Percentiles rank a stretch among this genome's conserved stretches.
These are phyloP conservation scores for Cheirogaleus major DNA, from an alignment of 2,797 vertebrate species.

Conservation along the genomic window DNA sequence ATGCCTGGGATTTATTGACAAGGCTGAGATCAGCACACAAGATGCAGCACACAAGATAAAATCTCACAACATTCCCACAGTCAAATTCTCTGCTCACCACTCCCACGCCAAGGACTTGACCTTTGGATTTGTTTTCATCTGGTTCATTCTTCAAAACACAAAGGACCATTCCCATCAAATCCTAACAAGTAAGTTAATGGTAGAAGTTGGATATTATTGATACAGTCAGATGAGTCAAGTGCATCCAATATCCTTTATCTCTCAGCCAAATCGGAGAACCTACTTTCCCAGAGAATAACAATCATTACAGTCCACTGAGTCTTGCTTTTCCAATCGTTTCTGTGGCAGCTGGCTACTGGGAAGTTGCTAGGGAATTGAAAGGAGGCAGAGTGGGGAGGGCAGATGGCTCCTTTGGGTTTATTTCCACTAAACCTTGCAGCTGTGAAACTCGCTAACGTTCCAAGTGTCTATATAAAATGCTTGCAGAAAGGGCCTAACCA, in stretches of 20 bases:
- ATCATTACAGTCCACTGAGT: conserved; percentile 64
- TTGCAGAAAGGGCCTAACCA: neutral
- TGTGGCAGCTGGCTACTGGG: conserved; percentile 71
- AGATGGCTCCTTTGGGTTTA: conserved; percentile 69
- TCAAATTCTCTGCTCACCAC: neutral
- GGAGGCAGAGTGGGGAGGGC: conserved; percentile 48
- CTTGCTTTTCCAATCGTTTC: conserved; percentile 62
- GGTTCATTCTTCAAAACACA: conserved; percentile 24
- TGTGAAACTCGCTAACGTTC: conserved; percentile 52
- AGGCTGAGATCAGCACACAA: conserved; percentile 37
- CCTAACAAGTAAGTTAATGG: conserved; percentile 38
- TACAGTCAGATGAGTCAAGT: conserved; percentile 56
- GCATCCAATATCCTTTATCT: conserved; percentile 65
- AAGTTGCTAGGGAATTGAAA: conserved; percentile 64
- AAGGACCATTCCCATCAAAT: conserved; percentile 49
- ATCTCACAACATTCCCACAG: conserved; percentile 22
- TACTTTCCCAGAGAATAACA: conserved; percentile 55
- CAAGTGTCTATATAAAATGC: conserved; percentile 19
- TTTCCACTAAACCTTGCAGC: conserved; percentile 51
- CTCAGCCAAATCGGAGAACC: conserved; percentile 58
- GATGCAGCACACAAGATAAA: neutral
- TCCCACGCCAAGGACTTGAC: conserved; percentile 2
- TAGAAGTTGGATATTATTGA: conserved; percentile 62
- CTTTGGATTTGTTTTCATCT: conserved; percentile 43
- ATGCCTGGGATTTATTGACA: neutral